Evolutionary conservation across 2,888 invertebrate species (phyloP), one percentile per base, ranked within the genome.

Genomic region (Clepsis dumicolana): DNA sequence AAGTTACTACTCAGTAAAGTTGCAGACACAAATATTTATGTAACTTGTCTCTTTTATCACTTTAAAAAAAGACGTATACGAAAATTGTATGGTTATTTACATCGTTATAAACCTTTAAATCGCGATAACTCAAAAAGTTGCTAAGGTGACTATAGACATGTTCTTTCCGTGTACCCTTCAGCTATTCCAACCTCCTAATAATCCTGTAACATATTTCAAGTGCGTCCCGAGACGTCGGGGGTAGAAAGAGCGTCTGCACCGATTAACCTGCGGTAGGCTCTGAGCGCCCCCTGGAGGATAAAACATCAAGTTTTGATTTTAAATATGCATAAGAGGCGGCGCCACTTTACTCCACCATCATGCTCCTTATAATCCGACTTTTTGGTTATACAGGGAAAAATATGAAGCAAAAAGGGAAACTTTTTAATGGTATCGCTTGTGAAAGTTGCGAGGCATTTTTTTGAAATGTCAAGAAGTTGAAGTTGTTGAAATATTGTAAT

Each of bases 251-350:
- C 24, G 10, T 21, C 62, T 48, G 67, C 56, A 63, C 48, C 67
- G 67, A 67, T 67, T 67, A 67, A 63, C 67, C 56, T 57, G 29
- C 29, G 12, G 38, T 29, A 57, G 61, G 66, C 66, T 50, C 8
- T 38, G 50, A 57, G 48, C 60, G 56, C 21, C 62, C 66, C 50
- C 56, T 50, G 4, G 29, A 21, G 41, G 35, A 38, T 25, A 21
- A n/a, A 62, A 67, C 52, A 35, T 44, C 48, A 63, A 63, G 62
- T 62, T 67, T 63, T 50, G 67, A 63, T 63, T 67, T 67, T 63
- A 67, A 67, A 67, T 67, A 67, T 67, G 56, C 67, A 67, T 67
- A 41, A 29, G 27, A 50, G 35, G 35, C 32, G 48, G 35, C 54
- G 44, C 54, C 66, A 66, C 66, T 66, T 66, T 61, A 54, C 61